phyloP scores from a whole-genome alignment of 2,888 invertebrate genomes.

The Pseudoips prasinana region DNA sequence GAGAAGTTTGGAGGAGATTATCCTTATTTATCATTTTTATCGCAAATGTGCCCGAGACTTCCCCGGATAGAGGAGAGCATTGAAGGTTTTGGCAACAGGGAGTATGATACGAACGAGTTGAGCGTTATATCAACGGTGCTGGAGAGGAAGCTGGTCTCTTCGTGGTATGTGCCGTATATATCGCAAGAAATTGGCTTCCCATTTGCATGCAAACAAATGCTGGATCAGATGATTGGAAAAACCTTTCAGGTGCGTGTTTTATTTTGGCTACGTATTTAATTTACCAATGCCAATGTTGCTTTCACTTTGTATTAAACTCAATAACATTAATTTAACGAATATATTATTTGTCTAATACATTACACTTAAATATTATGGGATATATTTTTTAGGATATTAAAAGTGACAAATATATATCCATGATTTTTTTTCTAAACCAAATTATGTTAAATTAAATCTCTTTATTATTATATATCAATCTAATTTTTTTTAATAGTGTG shows the following conservation, averaged over 20 bases:
- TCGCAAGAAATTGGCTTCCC: conserved; percentile 77
- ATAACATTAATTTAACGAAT: no score
- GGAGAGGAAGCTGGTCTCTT: conserved; percentile 69
- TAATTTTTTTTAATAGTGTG: no score
- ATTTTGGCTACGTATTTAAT: no score
- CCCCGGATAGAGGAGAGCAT: conserved; percentile 5
- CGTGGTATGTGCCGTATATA: conserved; percentile 73
- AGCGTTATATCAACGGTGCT: conserved; percentile 73
- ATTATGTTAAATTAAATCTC: no score
- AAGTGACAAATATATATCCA: no score
- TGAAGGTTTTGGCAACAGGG: conserved; percentile 42
- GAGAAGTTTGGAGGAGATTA: conserved; percentile 47
- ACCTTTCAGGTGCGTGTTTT: conserved; percentile 65
- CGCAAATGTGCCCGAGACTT: conserved; percentile 36
- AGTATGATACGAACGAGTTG: conserved; percentile 71
- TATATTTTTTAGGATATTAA: no score
- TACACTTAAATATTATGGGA: no score
- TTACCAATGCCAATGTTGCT: no score
- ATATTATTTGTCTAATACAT: no score
- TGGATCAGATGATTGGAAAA: conserved; percentile 75
- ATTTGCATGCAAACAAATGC: conserved; percentile 74
- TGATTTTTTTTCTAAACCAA: no score
- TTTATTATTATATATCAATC: no score
- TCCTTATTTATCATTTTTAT: conserved; percentile 47
- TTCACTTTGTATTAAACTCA: no score